Evolutionary conservation across 2,113 vertebrate genomes (phyloP).

Genomic region (Peromyscus californicus): DNA sequence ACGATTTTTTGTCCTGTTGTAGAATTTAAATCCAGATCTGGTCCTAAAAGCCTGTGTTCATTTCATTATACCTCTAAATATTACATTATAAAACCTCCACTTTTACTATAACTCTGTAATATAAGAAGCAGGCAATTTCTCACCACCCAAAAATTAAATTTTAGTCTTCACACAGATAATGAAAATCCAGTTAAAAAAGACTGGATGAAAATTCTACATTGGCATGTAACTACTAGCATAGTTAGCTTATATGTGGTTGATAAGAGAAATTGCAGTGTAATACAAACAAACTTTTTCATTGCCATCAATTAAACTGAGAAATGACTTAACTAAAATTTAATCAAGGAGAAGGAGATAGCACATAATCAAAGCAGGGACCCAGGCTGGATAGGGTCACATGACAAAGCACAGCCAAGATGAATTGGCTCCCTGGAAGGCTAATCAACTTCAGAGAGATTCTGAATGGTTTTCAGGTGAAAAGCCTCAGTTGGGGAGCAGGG

Average conservation of each 20-base stretch:
- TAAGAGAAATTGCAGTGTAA: constrained; percentile 45
- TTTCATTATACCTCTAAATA: neutral
- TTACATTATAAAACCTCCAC: constrained; percentile 3
- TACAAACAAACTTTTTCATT: constrained; percentile 56
- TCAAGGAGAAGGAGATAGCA: constrained; percentile 33
- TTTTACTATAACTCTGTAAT: constrained; percentile 6
- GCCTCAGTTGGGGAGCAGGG: neutral
- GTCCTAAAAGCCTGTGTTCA: neutral
- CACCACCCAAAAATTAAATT: constrained; percentile 53
- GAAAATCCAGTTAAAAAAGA: constrained; percentile 34
- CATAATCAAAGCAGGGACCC: constrained; percentile 33
- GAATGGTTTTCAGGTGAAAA: constrained; percentile 61
- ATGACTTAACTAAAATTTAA: constrained; percentile 69
- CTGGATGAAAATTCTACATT: neutral
- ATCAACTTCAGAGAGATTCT: constrained; percentile 38
- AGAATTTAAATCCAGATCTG: neutral
- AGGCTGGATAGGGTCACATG: neutral
- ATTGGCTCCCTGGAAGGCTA: constrained; percentile 38
- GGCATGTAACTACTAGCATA: constrained; percentile 8
- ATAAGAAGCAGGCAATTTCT: constrained; percentile 35
- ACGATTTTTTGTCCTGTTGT: neutral
- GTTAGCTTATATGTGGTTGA: neutral
- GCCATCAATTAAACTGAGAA: constrained; percentile 50
- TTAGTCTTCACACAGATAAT: constrained; percentile 25
- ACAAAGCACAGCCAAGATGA: constrained; percentile 55